Base-by-base conservation (phyloP, 1,140 invertebrate genomes). In the Drosophila sproati region DNA sequence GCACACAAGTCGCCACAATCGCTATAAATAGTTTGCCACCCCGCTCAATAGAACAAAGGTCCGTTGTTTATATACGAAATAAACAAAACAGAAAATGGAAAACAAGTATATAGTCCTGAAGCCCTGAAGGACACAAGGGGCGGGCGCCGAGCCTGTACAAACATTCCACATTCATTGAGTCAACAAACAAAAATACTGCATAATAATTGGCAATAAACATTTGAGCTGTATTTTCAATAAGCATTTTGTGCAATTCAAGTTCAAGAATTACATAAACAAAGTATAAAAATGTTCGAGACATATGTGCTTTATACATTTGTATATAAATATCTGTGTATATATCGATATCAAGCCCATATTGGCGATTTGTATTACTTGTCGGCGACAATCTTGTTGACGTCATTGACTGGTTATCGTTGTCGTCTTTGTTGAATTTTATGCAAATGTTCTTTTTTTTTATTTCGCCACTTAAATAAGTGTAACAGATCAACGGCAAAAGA, bases 191-290 rank as follows among this genome's bases (percentile, higher is more conserved):
- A 55, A 34, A 41, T n/a, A 47, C 7, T 7, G 20, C 29, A 7
- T 41, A 54, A 48, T 5, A 43, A 63, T 52, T 39, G 5, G 10
- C 52, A 35, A 62, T 74, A 47, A 59, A 63, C 71, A 59, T 55
- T 62, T 59, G 39, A 59, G 54, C 31, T 75, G 68, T 61, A 64
- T 37, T 76, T 63, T 60, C 54, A 71, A 76, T 71, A 48, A 71
- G 39, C 68, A 64, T 63, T 71, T 70, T 45, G 60, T 67, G 52
- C 70, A 77, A 47, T 77, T 77, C 70, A 77, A 73, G 74, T 73
- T 77, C 63, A 77, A 77, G 56, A 73, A 45, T 73, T 63, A 39
- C 20, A 69, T 64, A 57, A 72, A 73, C 37, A 74, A 43, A 31
- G 54, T 63, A 64, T 41, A 54, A 54, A 41, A 59, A 51, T 59